Evolutionary conservation across 2,797 vertebrate species (phyloP).

Genomic region (Mus spretus): DNA sequence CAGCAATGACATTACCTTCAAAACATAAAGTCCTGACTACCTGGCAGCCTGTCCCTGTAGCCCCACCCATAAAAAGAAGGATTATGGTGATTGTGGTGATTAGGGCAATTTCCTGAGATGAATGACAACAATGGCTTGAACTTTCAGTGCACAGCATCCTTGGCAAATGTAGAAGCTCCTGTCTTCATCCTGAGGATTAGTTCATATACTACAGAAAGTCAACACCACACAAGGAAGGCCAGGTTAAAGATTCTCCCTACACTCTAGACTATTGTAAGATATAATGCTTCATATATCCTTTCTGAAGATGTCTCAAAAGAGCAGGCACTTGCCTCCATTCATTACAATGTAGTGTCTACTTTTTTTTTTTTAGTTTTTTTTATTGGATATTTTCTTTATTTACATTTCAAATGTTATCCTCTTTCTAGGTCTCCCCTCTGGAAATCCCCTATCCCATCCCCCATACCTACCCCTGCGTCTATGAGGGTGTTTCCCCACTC

Average conservation of each 20-base stretch:
- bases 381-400: too few species aligned
- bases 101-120: conserved; percentile 11
- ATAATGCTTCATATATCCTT: conserved; percentile 4
- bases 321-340: neutral
- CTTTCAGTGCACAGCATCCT: neutral
- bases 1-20: neutral
- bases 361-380: neutral
- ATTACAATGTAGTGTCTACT: neutral
- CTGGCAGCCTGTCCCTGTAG: neutral
- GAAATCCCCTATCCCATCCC: too few species aligned
- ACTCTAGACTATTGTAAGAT: conserved; percentile 36
- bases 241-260: conserved; percentile 26
- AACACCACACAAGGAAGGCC: conserved; percentile 16
- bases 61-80: neutral
- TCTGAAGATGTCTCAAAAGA: conserved; percentile 46
- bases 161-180: neutral
- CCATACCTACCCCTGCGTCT: too few species aligned
- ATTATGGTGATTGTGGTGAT: neutral
- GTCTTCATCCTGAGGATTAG: neutral
- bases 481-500: too few species aligned
- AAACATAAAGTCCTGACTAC: conserved; percentile 10
- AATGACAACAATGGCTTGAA: neutral
- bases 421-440: too few species aligned
- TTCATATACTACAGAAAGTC: neutral
- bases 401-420: too few species aligned